These are phyloP conservation scores for Meta bourneti DNA, from an alignment of 2,888 invertebrate species.

Conservation along the genomic window DNA sequence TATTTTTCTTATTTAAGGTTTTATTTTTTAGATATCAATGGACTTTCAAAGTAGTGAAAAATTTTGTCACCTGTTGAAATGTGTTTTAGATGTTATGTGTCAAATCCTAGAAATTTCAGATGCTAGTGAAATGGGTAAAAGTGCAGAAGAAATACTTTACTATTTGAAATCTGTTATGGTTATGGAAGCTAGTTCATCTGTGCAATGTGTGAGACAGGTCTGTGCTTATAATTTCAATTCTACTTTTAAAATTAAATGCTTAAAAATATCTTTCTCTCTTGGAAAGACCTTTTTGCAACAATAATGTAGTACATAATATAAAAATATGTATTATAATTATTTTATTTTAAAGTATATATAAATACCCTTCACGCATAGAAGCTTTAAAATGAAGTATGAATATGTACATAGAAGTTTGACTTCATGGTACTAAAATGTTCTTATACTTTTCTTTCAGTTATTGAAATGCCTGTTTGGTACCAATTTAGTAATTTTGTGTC, in stretches of 20 bases:
- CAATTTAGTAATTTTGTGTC: slow-evolving; percentile 83
- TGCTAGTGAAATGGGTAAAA: slow-evolving; percentile 86
- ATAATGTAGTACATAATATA: background rate
- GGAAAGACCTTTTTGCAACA: background rate
- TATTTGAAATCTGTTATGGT: slow-evolving; percentile 88
- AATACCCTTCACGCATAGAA: background rate
- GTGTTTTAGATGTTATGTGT: slow-evolving; percentile 85
- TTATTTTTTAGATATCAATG: slow-evolving; percentile 85
- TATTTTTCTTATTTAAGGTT: background rate
- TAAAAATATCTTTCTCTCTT: background rate
- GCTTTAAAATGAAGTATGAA: too few species aligned
- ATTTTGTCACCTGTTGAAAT: slow-evolving; percentile 86
- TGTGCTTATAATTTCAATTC: background rate
- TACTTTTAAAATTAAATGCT: background rate
- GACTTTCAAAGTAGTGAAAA: slow-evolving; percentile 88
- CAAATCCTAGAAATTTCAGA: slow-evolving; percentile 87
- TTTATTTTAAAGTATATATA: background rate
- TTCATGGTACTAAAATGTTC: background rate
- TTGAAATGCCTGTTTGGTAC: slow-evolving; percentile 88
- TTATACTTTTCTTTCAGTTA: slow-evolving; percentile 80
- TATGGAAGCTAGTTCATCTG: slow-evolving; percentile 86
- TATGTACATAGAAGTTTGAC: too few species aligned
- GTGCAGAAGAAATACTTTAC: slow-evolving; percentile 89
- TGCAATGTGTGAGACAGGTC: slow-evolving; percentile 89
- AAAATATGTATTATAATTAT: background rate